phyloP scores from a whole-genome alignment of 2,113 vertebrate species.

The Etia nguti region DNA sequence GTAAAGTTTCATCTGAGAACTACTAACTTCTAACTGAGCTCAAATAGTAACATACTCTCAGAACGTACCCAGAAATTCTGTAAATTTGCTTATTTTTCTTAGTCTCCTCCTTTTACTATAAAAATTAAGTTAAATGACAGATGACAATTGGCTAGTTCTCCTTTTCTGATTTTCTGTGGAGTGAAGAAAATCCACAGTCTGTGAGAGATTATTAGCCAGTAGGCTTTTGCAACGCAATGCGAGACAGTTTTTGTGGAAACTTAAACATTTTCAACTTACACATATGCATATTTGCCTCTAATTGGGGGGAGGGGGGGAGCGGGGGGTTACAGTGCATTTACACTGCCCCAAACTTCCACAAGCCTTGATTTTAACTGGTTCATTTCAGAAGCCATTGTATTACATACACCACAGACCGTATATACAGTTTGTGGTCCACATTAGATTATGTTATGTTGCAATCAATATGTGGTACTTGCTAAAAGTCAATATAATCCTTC shows the following conservation, averaged over 20 bases:
- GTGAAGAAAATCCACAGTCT: neutral
- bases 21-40: neutral
- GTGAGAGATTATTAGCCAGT: neutral
- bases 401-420: neutral
- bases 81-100: neutral
- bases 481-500: neutral
- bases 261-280: neutral
- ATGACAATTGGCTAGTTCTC: neutral
- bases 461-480: neutral
- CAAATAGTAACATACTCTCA: neutral
- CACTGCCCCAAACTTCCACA: neutral
- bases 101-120: neutral
- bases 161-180: neutral
- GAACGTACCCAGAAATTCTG: neutral
- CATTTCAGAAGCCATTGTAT: too few species aligned
- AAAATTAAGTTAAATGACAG: neutral
- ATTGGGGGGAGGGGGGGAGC: too few species aligned
- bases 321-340: neutral
- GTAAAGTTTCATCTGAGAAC: neutral
- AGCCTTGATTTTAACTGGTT: neutral
- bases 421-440: neutral
- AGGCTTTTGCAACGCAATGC: neutral
- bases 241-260: neutral
- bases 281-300: neutral
- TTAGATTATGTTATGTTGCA: neutral